These are phyloP conservation scores for Phoebastria nigripes DNA, from an alignment of 2,797 vertebrate genomes.

Conservation along the genomic window DNA sequence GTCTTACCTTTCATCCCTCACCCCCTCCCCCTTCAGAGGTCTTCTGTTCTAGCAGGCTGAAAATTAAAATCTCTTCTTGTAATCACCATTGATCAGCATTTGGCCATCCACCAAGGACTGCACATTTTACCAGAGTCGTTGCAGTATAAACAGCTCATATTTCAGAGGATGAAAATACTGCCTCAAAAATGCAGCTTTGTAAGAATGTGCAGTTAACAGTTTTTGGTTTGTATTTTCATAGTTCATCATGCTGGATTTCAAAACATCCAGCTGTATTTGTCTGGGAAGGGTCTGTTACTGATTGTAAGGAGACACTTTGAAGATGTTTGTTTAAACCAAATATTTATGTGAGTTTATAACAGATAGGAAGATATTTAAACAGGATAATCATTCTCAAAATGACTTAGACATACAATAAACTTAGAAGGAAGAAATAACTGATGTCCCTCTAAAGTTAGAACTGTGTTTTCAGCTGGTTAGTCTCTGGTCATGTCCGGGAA, in stretches of 20 bases:
- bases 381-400: not conserved
- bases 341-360: constrained; percentile 1
- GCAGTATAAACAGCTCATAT: not conserved
- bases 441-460: not conserved
- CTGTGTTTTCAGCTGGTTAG: not conserved
- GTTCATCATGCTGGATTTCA: not conserved
- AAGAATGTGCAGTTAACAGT: not conserved
- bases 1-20: not conserved
- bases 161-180: not conserved
- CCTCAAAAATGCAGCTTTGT: not conserved
- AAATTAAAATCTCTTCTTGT: not conserved
- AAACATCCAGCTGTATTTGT: constrained; percentile 14
- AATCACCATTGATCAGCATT: not conserved
- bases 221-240: constrained; percentile 9
- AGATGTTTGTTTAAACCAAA: constrained; percentile 19
- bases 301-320: not conserved
- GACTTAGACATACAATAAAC: not conserved
- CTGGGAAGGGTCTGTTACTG: not conserved
- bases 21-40: not conserved
- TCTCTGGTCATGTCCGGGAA: not conserved
- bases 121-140: not conserved
- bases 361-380: constrained; percentile 16
- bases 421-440: not conserved
- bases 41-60: not conserved
- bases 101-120: not conserved